These are phyloP conservation scores for Oscarella lobularis DNA, from an alignment of 37 sponge, comb jelly and placozoan genomes.

Conservation along the genomic window DNA sequence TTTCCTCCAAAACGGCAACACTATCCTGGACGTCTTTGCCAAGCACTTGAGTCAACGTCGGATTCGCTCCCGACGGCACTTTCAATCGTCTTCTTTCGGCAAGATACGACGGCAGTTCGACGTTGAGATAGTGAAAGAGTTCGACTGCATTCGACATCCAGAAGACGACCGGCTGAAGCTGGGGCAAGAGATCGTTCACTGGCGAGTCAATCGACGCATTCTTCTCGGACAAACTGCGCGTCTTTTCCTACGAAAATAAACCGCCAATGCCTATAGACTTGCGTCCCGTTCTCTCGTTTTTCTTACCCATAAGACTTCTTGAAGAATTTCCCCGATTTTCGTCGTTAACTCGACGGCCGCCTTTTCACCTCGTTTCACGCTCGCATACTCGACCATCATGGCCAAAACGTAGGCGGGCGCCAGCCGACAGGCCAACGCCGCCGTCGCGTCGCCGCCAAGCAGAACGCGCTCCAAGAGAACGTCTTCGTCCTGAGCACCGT, in stretches of 20 bases:
- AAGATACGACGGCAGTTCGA: background rate
- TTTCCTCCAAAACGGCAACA: background rate
- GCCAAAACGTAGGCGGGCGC: background rate
- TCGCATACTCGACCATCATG: conserved; percentile 1
- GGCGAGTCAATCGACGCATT: background rate
- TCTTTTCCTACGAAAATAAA: background rate
- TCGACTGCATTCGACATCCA: conserved; percentile 1
- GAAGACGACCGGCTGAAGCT: background rate
- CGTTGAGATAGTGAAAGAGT: background rate
- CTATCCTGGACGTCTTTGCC: background rate
- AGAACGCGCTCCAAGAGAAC: background rate
- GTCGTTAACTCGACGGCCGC: background rate
- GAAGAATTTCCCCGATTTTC: background rate
- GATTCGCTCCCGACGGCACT: background rate
- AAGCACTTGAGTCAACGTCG: background rate
- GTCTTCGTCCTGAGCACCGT: background rate
- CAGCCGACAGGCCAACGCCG: background rate
- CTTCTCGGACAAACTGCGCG: background rate
- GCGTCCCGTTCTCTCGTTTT: no score
- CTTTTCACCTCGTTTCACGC: background rate
- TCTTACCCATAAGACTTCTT: background rate
- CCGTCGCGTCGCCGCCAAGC: background rate
- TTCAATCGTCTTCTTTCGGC: background rate
- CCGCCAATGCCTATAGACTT: no score
- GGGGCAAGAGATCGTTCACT: background rate